Base-by-base conservation (phyloP, 1,140 invertebrate genomes). In the Tetragonula clypearis region DNA sequence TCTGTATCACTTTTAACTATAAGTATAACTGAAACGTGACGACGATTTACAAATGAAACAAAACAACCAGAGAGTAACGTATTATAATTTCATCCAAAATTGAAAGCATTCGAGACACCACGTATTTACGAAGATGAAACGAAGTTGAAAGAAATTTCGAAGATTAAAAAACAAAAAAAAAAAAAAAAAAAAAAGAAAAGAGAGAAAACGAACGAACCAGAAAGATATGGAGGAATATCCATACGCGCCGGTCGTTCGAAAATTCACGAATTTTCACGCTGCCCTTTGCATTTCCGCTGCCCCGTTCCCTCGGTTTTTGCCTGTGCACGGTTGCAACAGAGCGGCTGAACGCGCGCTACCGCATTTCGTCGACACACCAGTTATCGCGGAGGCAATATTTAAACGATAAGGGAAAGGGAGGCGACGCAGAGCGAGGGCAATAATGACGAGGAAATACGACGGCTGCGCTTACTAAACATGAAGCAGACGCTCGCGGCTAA, bases 391-490 rank as follows among this genome's bases (percentile, higher is more conserved):
- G 49, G 83, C 58, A 88, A 88, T 88, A 88, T 89, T 89, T 89
- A 88, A 89, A 87, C 76, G 87, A 89, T 88, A 88, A 86, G 88
- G 49, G 71, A 56, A 62, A 41, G 21, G 69, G 74, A 68, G 26
- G 69, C 41, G 56, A 26, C 62, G 73, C 6, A 66, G 77, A 62
- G 76, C n/a, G 55, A 35, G 41, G 41, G 87, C 84, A 88, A 89
- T 89, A 89, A 89, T 89, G 84, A 89, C 86, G 87, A 53, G 79
- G 49, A 89, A 89, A 88, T 89, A 89, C 72, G 74, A 83, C 72
- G 62, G 53, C 74, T 65, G 21, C 49, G 53, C 75, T 68, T 68
- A 74, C 30, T 73, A 66, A 85, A 84, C 78, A 74, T 74, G 62
- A 68, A 56, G 62, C 74, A 56, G 58, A 69, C 72, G 82, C 74